A percentile compares a stretch with the other conserved stretches of the same genome.
These are phyloP conservation scores for Dendrolimus pini DNA, from an alignment of 2,888 invertebrate species.

Conservation along the genomic window DNA sequence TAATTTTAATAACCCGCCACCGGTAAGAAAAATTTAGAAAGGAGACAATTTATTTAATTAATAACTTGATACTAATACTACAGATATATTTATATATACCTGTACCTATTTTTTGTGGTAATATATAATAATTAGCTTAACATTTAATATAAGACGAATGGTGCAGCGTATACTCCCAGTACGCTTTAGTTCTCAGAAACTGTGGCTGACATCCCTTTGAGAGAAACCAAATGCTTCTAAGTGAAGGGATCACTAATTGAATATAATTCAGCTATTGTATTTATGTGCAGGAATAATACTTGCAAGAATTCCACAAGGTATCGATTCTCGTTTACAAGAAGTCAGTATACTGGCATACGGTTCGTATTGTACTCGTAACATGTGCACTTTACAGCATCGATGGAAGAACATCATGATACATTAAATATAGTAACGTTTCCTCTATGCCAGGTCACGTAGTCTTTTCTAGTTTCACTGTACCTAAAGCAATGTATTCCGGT, in stretches of 20 bases:
- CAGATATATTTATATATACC: no score
- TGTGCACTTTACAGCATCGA: slow-evolving; percentile 48
- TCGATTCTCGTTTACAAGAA: slow-evolving; percentile 11
- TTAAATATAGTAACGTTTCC: slow-evolving; percentile 23
- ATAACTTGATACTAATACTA: no score
- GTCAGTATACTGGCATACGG: slow-evolving; percentile 11
- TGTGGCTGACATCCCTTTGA: no score
- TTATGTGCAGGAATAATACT: slow-evolving; percentile 14
- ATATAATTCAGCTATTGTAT: slow-evolving; percentile 20
- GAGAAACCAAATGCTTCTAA: no score
- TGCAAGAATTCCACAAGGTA: slow-evolving; percentile 16
- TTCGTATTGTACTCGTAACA: slow-evolving; percentile 39
- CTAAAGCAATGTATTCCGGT: slow-evolving; percentile 27
- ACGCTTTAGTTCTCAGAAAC: no score
- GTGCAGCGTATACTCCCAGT: no score
- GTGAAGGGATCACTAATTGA: slow-evolving; percentile 12
- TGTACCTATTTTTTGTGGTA: no score
- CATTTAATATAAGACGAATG: no score
- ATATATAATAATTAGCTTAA: no score
- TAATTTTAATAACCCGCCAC: no score
- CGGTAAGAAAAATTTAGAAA: no score
- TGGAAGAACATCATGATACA: slow-evolving; percentile 32
- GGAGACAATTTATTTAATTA: no score
- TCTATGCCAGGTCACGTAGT: slow-evolving; percentile 14
- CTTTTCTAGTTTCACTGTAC: slow-evolving; percentile 5